Evolutionary conservation across 92 coral and sea anemone genomes (phyloP).

Genomic region (Epizoanthus illoricatus): DNA sequence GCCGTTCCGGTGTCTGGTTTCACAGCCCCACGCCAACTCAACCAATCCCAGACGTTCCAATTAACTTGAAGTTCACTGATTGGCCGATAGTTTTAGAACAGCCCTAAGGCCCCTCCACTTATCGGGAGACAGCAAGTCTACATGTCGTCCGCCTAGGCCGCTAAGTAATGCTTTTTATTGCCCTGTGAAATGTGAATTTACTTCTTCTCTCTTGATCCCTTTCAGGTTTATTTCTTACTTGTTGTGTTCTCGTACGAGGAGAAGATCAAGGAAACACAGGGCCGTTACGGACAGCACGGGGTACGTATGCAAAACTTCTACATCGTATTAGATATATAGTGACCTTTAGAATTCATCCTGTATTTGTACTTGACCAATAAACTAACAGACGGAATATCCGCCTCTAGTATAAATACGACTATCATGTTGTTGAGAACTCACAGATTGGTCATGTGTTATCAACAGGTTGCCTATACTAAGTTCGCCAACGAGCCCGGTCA

Average conservation of each 20-base stretch:
- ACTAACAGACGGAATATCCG: background rate
- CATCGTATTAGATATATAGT: too few relatives aligned
- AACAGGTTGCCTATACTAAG: too few relatives aligned
- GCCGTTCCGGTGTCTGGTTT: too few relatives aligned
- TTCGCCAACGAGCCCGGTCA: too few relatives aligned
- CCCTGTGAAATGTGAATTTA: background rate
- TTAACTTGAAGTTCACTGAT: too few relatives aligned
- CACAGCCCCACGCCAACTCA: too few relatives aligned
- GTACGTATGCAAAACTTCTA: background rate
- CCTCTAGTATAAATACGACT: background rate
- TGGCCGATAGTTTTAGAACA: too few relatives aligned
- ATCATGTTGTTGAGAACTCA: background rate
- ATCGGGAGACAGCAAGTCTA: too few relatives aligned
- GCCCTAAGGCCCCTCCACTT: too few relatives aligned
- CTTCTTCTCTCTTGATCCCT: background rate
- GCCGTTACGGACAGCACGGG: conserved; percentile 11
- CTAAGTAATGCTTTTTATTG: too few relatives aligned
- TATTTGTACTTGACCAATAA: background rate
- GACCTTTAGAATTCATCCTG: background rate
- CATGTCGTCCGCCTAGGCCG: background rate
- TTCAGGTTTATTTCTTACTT: conserved; percentile 22
- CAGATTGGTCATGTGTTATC: too few relatives aligned
- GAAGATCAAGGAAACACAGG: conserved; percentile 21
- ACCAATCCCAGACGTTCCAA: too few relatives aligned
- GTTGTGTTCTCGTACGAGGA: conserved; percentile 26